These are phyloP conservation scores for Melipona bicolor DNA, from an alignment of 2,888 invertebrate genomes.

Conservation along the genomic window DNA sequence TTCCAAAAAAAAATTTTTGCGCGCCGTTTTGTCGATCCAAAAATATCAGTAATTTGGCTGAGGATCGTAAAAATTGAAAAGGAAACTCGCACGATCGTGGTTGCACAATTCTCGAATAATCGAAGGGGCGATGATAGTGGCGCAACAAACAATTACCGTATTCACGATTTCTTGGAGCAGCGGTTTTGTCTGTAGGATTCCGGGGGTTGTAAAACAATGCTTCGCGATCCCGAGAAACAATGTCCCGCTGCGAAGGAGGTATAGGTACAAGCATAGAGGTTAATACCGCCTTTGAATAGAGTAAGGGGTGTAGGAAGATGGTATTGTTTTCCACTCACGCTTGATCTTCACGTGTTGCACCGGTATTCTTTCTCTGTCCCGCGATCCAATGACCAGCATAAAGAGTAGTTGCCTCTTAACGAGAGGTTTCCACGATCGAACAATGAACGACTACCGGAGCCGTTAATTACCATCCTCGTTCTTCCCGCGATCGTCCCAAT, in stretches of 20 bases:
- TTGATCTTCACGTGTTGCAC: conserved; percentile 41
- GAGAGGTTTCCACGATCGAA: conserved; percentile 35
- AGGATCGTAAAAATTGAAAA: no score
- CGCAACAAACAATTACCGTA: not conserved
- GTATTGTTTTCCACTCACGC: conserved; percentile 38
- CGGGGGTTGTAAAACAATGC: not conserved
- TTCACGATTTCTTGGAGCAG: not conserved
- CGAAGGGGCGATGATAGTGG: not conserved
- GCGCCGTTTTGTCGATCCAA: no score
- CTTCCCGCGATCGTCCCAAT: conserved; percentile 47
- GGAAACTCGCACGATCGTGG: no score
- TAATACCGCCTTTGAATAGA: conserved; percentile 1
- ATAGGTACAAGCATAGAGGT: conserved; percentile 3
- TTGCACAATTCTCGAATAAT: not conserved
- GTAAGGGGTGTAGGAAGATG: not conserved
- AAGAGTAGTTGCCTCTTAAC: conserved; percentile 51
- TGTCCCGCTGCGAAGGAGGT: not conserved
- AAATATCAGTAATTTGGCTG: no score
- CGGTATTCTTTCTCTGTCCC: conserved; percentile 29
- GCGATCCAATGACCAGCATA: conserved; percentile 33
- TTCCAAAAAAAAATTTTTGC: no score
- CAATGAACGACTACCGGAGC: conserved; percentile 63
- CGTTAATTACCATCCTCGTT: conserved; percentile 65
- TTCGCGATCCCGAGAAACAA: not conserved
- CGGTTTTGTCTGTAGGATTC: not conserved